phyloP scores from a whole-genome alignment of 2,888 invertebrate genomes.

The Heliothis peltigera region DNA sequence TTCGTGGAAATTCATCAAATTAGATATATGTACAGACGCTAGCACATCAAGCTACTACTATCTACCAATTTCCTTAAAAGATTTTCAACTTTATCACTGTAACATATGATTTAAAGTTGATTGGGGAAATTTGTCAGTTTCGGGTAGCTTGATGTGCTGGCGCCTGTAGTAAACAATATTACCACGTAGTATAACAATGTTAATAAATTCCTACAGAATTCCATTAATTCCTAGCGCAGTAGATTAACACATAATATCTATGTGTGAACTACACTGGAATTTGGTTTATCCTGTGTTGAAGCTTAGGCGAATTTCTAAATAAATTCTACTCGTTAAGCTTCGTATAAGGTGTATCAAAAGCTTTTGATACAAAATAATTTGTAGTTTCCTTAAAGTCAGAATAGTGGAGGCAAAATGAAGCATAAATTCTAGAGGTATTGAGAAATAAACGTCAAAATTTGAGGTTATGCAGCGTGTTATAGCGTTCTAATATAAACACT shows the following conservation, averaged over 20 bases:
- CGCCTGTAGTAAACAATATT: slow-evolving; percentile 10
- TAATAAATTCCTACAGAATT: slow-evolving; percentile 39
- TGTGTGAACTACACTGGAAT: slow-evolving; percentile 41
- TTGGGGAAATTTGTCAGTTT: too few relatives aligned
- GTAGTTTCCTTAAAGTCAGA: background rate
- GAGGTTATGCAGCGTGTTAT: too few relatives aligned
- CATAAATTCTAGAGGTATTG: background rate
- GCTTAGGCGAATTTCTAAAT: slow-evolving; percentile 6
- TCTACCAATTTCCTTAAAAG: too few relatives aligned
- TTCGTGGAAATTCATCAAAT: too few relatives aligned
- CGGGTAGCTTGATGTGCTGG: too few relatives aligned
- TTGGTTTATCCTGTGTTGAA: slow-evolving; percentile 7
- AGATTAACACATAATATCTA: slow-evolving; percentile 15
- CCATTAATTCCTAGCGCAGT: slow-evolving; percentile 18
- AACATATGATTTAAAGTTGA: too few relatives aligned
- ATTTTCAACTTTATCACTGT: too few relatives aligned
- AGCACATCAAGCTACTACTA: too few relatives aligned
- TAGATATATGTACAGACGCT: too few relatives aligned
- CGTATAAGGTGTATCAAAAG: background rate
- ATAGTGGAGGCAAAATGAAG: background rate
- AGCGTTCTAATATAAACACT: too few relatives aligned
- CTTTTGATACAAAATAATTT: background rate
- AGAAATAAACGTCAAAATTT: background rate
- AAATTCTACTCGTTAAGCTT: background rate
- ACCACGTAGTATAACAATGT: slow-evolving; percentile 1